Base-by-base conservation (phyloP, 2,888 invertebrate species). In the Netelia inedita region DNA sequence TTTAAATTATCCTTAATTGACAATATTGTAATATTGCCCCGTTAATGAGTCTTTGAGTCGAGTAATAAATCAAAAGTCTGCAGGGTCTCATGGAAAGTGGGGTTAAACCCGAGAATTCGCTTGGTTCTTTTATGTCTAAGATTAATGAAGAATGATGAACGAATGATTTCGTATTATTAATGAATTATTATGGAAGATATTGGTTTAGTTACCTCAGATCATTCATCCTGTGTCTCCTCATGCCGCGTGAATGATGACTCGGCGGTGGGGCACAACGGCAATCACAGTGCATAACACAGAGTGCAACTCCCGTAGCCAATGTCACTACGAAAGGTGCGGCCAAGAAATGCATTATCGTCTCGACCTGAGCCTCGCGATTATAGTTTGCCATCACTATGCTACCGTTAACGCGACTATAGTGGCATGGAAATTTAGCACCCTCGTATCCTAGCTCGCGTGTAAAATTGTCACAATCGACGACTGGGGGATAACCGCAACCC, bases 221-320 rank as follows among this genome's bases (percentile, higher is more conserved):
- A 90, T 95, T 95, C 90, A 95, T 95, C 91, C 95, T 94, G 88
- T 95, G 94, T 81, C 93, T 90, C 85, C 94, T 90, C 81, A 92
- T 91, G 83, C 94, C 94, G 72, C 96, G 95, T 0, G 95, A 93
- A 2, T 95, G 94, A 53, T 96, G 96, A 83, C 96, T 95, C 28
- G 96, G 94, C 89, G 92, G 96, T 94, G 95, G 95, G 90, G 94
- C 96, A 94, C 94, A 97, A 88, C 96, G 95, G 94, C 97, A 98
- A 94, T 98, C 97, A 94, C 98, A 98, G 94, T 98, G 97, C 95
- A 97, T 96, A 82, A 97, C 96, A 94, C 98, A 98, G 83, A 98
- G 95, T 41, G 97, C 97, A 88, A 97, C 96, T 80, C 97, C 97
- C 87, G 98, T 97, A 90, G 97, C 96, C 88, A 97, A 95, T 76